Evolutionary conservation across 2,113 vertebrate species (phyloP).

Genomic region (Rhineura floridana): DNA sequence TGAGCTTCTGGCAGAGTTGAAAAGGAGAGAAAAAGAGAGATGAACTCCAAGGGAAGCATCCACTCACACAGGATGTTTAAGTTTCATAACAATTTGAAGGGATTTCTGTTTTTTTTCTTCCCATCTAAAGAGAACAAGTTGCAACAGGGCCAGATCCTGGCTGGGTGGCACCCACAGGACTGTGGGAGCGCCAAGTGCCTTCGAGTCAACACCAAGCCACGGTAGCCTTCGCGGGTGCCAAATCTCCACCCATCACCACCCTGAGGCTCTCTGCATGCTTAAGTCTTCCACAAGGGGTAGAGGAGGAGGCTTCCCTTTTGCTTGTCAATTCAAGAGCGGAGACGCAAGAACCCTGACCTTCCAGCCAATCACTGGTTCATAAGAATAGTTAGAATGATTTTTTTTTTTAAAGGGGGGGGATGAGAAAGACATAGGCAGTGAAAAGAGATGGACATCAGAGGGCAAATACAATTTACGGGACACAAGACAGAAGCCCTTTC

Average conservation of each 20-base stretch:
- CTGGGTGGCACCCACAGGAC: background rate
- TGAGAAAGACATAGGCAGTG: background rate
- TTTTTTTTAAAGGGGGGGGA: background rate
- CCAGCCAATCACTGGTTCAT: background rate
- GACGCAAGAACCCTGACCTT: background rate
- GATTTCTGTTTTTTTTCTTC: background rate
- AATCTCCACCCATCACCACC: background rate
- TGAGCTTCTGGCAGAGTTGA: conserved; percentile 45
- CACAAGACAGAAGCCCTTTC: too few species aligned
- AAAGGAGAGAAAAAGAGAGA: background rate
- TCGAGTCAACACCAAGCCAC: conserved; percentile 13
- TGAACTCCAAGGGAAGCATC: conserved; percentile 42
- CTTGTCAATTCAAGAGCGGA: background rate
- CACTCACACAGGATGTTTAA: conserved; percentile 34
- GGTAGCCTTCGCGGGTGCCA: background rate
- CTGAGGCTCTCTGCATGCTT: background rate
- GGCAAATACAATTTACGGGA: too few species aligned
- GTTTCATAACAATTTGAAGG: background rate
- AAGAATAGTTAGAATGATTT: background rate
- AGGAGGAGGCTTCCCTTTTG: background rate
- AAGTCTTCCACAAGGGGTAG: background rate
- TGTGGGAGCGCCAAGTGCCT: conserved; percentile 7
- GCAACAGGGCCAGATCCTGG: conserved; percentile 18
- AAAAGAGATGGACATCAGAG: too few species aligned
- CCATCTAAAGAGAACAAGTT: conserved; percentile 3